These are phyloP conservation scores for Mixornis gularis DNA, from an alignment of 2,113 vertebrate genomes.

Conservation along the genomic window DNA sequence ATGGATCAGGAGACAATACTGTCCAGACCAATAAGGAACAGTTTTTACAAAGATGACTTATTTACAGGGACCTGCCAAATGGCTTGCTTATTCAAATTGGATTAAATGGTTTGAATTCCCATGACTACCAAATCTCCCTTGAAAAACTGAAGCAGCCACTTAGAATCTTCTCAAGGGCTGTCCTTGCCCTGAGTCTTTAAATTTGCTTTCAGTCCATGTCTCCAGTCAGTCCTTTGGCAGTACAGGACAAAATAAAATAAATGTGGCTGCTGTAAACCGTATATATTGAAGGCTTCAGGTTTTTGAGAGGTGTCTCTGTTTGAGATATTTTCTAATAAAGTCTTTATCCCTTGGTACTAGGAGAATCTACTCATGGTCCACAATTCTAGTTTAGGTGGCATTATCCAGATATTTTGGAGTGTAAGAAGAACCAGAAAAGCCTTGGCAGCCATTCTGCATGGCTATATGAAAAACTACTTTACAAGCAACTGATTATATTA, in stretches of 20 bases:
- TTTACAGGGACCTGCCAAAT: background rate
- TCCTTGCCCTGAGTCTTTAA: background rate
- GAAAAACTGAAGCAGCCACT: background rate
- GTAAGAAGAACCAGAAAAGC: background rate
- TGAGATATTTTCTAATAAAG: background rate
- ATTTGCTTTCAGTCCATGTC: background rate
- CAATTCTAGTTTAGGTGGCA: background rate
- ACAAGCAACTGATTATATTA: background rate
- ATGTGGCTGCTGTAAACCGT: background rate
- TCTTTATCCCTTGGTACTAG: background rate
- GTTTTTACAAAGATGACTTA: background rate
- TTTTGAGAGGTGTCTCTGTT: background rate
- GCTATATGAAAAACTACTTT: background rate
- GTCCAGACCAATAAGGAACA: background rate
- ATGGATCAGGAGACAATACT: background rate
- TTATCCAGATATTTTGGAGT: background rate
- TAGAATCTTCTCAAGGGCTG: background rate
- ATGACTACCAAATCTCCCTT: background rate
- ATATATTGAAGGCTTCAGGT: background rate
- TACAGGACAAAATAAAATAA: background rate
- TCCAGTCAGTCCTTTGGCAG: background rate
- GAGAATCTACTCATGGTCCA: background rate
- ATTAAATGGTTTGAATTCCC: background rate
- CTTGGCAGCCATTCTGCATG: background rate
- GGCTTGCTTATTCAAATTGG: background rate